Conservation (phyloP, 1,140 invertebrate genomes). For the Paracyclopina nana region DNA sequence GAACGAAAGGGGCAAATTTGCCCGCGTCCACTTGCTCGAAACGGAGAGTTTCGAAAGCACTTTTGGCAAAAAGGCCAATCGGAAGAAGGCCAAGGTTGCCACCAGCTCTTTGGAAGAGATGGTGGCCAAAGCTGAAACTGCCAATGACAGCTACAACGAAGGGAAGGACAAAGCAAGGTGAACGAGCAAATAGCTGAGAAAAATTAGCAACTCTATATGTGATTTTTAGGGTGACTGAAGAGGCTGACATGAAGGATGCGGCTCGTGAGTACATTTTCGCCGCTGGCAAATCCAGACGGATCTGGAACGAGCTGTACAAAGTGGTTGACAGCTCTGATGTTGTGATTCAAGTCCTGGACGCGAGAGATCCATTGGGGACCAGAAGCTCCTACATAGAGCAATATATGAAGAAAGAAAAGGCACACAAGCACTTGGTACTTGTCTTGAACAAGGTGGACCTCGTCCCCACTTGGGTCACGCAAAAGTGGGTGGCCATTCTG, state of each 20-base stretch:
- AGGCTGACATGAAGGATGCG: conserved; percentile 16
- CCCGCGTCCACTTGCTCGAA: conserved; percentile 56
- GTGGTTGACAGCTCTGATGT: conserved; percentile 98
- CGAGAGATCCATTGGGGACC: conserved; percentile 84
- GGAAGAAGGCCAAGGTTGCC: conserved; percentile 69
- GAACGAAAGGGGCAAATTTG: conserved; percentile 47
- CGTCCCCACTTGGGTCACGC: conserved; percentile 91
- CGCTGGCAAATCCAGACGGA: conserved; percentile 84
- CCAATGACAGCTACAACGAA: conserved; percentile 20
- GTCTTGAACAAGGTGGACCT: conserved; percentile 79
- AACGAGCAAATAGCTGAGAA: background rate
- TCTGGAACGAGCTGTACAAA: conserved; percentile 99
- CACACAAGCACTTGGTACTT: conserved; percentile 84
- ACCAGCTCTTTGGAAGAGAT: conserved; percentile 39
- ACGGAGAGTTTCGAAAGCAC: conserved; percentile 82
- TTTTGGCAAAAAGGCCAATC: conserved; percentile 79
- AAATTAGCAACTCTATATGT: no score
- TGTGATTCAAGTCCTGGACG: conserved; percentile 75
- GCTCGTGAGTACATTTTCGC: conserved; percentile 42
- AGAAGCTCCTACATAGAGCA: conserved; percentile 74
- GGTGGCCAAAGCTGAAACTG: conserved; percentile 43
- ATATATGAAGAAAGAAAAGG: conserved; percentile 68
- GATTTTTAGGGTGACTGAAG: no score
- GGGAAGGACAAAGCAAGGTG: conserved; percentile 4
- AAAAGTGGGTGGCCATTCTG: conserved; percentile 57